phyloP scores from a whole-genome alignment of 2,113 vertebrate species.

The Sigmodon hispidus region DNA sequence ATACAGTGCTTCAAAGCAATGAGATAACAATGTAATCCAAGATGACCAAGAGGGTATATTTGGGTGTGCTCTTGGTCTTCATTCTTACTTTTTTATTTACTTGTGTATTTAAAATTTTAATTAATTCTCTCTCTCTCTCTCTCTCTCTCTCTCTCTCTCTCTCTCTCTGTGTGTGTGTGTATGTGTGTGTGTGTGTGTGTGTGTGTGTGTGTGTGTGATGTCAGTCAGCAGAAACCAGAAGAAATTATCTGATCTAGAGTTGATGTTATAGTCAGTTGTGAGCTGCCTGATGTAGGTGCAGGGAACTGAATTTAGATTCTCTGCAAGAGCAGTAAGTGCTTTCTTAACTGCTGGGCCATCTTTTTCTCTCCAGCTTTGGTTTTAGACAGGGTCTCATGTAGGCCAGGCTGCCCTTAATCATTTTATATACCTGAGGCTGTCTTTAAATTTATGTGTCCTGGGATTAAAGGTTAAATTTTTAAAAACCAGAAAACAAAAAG shows the following conservation, averaged over 20 bases:
- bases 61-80: neutral
- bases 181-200: no score
- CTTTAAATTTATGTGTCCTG: neutral
- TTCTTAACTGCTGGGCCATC: neutral
- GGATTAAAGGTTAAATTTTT: no score
- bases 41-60: neutral
- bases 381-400: neutral
- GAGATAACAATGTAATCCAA: neutral
- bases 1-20: conserved; percentile 27
- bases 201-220: neutral
- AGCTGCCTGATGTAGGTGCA: neutral
- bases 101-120: neutral
- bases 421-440: neutral
- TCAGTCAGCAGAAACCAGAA: neutral
- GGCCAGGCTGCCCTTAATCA: neutral
- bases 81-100: neutral
- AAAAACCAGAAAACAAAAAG: no score
- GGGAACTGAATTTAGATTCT: neutral
- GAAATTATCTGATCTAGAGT: neutral
- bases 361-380: neutral
- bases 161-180: neutral
- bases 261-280: neutral
- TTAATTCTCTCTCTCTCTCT: no score
- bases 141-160: no score
- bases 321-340: neutral